These are phyloP conservation scores for Neosalanx taihuensis DNA, from an alignment of 2,797 vertebrate genomes.

Conservation along the genomic window DNA sequence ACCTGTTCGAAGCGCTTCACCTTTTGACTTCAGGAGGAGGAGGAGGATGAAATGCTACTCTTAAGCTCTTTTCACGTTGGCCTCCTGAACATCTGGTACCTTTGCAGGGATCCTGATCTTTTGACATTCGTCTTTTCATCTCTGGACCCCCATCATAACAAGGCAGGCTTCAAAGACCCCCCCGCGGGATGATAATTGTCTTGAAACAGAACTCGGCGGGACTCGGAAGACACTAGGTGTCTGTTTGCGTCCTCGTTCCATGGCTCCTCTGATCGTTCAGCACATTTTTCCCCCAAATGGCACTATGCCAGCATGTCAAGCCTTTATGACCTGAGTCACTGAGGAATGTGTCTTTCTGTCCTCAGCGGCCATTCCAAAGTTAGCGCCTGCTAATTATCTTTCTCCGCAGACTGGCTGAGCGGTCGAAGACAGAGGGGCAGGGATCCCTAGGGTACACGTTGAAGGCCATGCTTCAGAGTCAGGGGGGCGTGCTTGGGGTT, in stretches of 20 bases:
- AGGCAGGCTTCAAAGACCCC: conserved; percentile 47
- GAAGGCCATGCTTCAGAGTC: not conserved
- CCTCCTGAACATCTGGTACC: conserved; percentile 52
- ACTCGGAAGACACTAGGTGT: conserved; percentile 31
- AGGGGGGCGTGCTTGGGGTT: not conserved
- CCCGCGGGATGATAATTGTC: conserved; percentile 42
- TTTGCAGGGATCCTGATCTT: conserved; percentile 40
- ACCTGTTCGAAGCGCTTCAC: not conserved
- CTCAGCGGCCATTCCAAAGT: conserved; percentile 25
- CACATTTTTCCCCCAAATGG: conserved; percentile 34
- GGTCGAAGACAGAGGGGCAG: conserved; percentile 25
- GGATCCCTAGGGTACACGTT: conserved; percentile 33
- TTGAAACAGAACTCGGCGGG: conserved; percentile 33
- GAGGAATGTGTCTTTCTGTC: conserved; percentile 31
- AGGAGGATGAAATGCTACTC: conserved; percentile 35
- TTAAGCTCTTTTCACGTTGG: conserved; percentile 24
- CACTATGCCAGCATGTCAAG: conserved; percentile 35
- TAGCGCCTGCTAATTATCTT: conserved; percentile 35
- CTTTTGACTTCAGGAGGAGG: conserved; percentile 24
- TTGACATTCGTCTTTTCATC: conserved; percentile 50
- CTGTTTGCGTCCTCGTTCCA: conserved; percentile 33
- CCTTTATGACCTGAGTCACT: conserved; percentile 26
- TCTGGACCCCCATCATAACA: conserved; percentile 24
- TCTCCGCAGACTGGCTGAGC: conserved; percentile 35
- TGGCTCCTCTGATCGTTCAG: conserved; percentile 42